These are phyloP conservation scores for Amblyjoppa proteus DNA, from an alignment of 2,888 invertebrate species.

Conservation along the genomic window DNA sequence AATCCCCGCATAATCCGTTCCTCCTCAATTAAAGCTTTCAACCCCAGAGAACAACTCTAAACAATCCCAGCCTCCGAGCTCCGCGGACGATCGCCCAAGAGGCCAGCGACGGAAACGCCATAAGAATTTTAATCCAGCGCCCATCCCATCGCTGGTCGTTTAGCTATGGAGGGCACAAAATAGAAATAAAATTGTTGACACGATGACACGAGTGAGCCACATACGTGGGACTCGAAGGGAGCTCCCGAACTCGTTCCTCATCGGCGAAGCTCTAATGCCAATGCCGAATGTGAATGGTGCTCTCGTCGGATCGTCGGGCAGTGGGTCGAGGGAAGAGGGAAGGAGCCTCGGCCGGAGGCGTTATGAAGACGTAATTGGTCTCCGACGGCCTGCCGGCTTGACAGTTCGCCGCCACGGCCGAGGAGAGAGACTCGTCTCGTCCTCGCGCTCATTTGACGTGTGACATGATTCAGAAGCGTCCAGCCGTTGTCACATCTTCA, in stretches of 20 bases:
- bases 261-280: constrained; percentile 52
- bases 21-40: not conserved
- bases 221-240: constrained; percentile 58
- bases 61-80: not conserved
- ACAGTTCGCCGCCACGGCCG: constrained; percentile 76
- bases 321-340: constrained; percentile 34
- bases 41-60: not conserved
- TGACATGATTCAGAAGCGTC: constrained; percentile 84
- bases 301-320: constrained; percentile 32
- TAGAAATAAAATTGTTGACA: constrained; percentile 60
- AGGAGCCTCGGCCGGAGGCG: constrained; percentile 72
- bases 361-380: constrained; percentile 83
- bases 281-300: constrained; percentile 30
- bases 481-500: constrained; percentile 84
- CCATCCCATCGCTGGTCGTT: not conserved
- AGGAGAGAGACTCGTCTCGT: constrained; percentile 56
- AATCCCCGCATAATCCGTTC: not conserved
- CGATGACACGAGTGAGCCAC: constrained; percentile 49
- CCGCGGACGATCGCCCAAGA: not conserved
- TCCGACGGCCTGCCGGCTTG: constrained; percentile 73
- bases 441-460: constrained; percentile 83
- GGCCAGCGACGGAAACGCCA: not conserved
- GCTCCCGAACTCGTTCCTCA: constrained; percentile 25
- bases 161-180: not conserved
- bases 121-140: constrained; percentile 1